phyloP scores from a whole-genome alignment of 2,113 vertebrate genomes.

The Muntiacus muntjak region DNA sequence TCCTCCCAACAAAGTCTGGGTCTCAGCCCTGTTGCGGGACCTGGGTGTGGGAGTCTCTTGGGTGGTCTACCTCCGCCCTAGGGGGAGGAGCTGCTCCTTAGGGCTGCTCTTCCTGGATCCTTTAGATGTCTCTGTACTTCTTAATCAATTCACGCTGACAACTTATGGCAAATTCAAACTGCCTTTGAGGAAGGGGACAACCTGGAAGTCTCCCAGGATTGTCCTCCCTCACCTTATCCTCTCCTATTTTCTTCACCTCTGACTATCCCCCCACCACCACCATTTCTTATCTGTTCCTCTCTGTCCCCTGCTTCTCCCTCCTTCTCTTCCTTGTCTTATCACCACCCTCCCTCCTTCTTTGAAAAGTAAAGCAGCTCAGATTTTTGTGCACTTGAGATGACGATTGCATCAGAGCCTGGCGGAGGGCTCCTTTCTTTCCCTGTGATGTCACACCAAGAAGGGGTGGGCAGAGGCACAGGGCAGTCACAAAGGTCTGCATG shows the following conservation, averaged over 20 bases:
- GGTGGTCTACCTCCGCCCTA: background rate
- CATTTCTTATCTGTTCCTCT: background rate
- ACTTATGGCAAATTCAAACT: background rate
- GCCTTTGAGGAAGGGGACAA: background rate
- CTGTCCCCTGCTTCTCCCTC: background rate
- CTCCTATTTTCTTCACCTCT: background rate
- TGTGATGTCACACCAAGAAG: constrained; percentile 66
- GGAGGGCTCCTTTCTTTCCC: constrained; percentile 71
- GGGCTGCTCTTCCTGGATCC: background rate
- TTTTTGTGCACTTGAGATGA: constrained; percentile 74
- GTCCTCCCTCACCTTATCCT: background rate
- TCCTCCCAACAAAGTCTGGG: background rate
- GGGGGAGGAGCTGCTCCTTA: background rate
- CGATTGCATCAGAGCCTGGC: constrained; percentile 72
- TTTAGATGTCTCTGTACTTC: background rate
- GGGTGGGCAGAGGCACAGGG: constrained; percentile 38
- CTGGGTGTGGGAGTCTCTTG: background rate
- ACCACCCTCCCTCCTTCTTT: constrained; percentile 62
- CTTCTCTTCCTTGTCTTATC: constrained; percentile 50
- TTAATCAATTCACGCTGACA: background rate
- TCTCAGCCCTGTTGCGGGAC: background rate
- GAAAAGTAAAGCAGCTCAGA: constrained; percentile 76
- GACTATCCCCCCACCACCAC: background rate
- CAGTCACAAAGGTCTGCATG: background rate
- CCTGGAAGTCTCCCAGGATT: background rate